phyloP scores from a whole-genome alignment of 2,888 invertebrate species.

The Hypercompe scribonia region DNA sequence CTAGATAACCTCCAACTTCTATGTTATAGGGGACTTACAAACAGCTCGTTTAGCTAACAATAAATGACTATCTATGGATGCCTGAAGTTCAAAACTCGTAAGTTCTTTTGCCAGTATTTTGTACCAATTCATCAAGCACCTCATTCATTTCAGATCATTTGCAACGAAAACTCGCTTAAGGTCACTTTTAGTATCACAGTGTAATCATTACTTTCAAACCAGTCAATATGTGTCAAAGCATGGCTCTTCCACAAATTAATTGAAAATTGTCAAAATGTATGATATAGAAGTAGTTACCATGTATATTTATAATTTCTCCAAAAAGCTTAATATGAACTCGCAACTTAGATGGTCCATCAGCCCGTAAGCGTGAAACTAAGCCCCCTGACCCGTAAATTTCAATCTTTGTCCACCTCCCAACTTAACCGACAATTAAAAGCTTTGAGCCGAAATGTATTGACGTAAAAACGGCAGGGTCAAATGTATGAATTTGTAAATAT shows the following conservation, averaged over 20 bases:
- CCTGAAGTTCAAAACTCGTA: too few relatives aligned
- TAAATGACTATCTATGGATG: too few relatives aligned
- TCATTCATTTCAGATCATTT: too few relatives aligned
- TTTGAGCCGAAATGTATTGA: constrained; percentile 17
- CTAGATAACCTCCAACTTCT: too few relatives aligned
- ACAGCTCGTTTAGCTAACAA: too few relatives aligned
- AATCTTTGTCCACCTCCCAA: constrained; percentile 25
- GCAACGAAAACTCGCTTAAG: too few relatives aligned
- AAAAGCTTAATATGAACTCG: constrained; percentile 26
- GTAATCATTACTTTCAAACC: too few relatives aligned
- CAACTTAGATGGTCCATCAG: constrained; percentile 39
- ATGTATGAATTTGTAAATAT: constrained; percentile 13
- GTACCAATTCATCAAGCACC: too few relatives aligned
- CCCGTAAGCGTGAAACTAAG: constrained; percentile 20
- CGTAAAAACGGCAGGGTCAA: constrained; percentile 10
- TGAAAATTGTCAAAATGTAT: background rate
- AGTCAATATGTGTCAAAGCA: too few relatives aligned
- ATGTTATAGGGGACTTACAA: too few relatives aligned
- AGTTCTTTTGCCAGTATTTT: too few relatives aligned
- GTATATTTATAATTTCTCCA: background rate
- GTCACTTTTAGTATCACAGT: too few relatives aligned
- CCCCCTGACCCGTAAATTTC: constrained; percentile 26
- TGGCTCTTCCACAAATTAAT: background rate
- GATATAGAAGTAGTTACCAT: background rate
- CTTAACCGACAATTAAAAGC: constrained; percentile 23